A percentile compares a stretch with the other conserved stretches of the same genome.
Evolutionary conservation across 2,113 vertebrate species (phyloP).

Genomic region (Nothoprocta perdicaria): DNA sequence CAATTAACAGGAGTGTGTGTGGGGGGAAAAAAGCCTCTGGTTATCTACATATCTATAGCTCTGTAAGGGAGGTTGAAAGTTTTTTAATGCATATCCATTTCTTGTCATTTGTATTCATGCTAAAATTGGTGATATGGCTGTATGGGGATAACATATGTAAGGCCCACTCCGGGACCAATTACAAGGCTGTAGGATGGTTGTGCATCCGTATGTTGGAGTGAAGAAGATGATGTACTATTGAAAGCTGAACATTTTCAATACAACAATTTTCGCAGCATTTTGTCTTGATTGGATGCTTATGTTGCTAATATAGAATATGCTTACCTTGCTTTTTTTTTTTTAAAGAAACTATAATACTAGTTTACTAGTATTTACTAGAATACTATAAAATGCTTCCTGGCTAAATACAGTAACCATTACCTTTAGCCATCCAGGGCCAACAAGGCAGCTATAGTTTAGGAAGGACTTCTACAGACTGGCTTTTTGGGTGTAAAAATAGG

Average conservation of each 20-base stretch:
- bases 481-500: not conserved
- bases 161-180: constrained; percentile 32
- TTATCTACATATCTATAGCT: not conserved
- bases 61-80: not conserved
- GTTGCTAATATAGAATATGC: not conserved
- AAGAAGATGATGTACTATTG: constrained; percentile 40
- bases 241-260: constrained; percentile 62
- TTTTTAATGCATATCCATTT: constrained; percentile 23
- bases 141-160: not conserved
- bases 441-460: accelerated
- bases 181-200: constrained; percentile 26
- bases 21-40: not conserved
- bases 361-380: too few relatives aligned
- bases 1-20: not conserved
- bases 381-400: not conserved
- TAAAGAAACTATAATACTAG: not conserved
- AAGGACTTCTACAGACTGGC: not conserved
- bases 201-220: not conserved
- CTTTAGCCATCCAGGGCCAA: not conserved
- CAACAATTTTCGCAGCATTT: constrained; percentile 48
- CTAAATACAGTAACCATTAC: too few relatives aligned
- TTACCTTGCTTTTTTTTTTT: not conserved
- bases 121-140: not conserved
- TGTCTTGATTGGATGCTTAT: constrained; percentile 34
- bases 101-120: not conserved